Evolutionary conservation across 1,140 invertebrate species (phyloP), one percentile per base, ranked within the genome.

Genomic region (Hyphantria cunea): DNA sequence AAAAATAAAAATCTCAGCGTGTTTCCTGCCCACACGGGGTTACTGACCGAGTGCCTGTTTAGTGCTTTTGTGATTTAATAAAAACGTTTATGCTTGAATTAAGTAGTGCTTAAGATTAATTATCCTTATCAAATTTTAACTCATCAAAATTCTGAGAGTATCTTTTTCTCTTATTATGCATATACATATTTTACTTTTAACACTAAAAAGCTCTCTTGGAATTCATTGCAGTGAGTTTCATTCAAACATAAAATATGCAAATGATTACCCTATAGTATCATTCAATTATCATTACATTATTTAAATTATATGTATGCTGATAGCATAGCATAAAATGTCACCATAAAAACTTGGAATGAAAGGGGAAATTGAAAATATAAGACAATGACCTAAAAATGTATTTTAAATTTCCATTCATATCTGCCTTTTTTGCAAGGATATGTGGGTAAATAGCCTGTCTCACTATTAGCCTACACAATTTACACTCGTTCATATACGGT

Each of bases 61-160:
- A 33, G 56, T 60, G 32, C 56, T 45, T 25, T 55, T 45, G 12
- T 17, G 45, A 2, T 12, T 48, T 4, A 48, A 37, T 58, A 50
- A 51, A 60, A 60, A 51, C 12, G 37, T 41, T 42, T 50, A 50
- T 49, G 34, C 34, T 50, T 33, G 41, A 50, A 32, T 60, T 50
- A 60, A 50, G 47, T 42, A 51, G 47, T 42, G 56, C 48, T 60
- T 51, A 51, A 51, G 48, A 60, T 60, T 60, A 50, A 60, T 50
- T 34, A 47, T 44, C 48, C 56, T 50, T 60, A 60, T 50, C 56
- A 15, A 50, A 51, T 48, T 34, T 56, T 37, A 37, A 48, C 45
- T 41, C 12, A 49, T 58, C 33, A 14, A 39, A 58, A 45, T 42
- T 47, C 14, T 15, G 13, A 31, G 37, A 25, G 25, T 6, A 11